Conservation (phyloP, 2,888 invertebrate genomes). For the Synergus japonicus region DNA sequence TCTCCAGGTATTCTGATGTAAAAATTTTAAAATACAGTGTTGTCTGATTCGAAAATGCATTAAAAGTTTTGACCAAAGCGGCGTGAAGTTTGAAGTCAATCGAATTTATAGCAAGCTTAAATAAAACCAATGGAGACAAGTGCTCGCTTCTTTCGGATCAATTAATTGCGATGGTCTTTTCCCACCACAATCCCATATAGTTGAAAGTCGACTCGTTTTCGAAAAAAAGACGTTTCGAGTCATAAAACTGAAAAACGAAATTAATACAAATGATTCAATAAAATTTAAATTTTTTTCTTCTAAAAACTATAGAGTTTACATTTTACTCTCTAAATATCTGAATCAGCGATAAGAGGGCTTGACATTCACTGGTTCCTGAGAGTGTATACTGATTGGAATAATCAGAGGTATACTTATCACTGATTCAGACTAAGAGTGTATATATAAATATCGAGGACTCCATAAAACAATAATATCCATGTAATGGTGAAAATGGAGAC, state of each 20-base stretch:
- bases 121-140: neutral
- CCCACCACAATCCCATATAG: no score
- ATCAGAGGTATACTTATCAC: neutral
- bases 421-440: no score
- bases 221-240: neutral
- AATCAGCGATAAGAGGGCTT: no score
- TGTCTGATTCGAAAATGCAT: neutral
- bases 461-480: neutral
- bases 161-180: neutral
- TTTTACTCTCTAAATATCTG: no score
- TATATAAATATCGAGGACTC: neutral
- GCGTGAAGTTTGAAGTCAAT: neutral
- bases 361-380: no score
- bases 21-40: constrained; percentile 5
- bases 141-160: neutral
- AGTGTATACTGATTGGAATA: no score
- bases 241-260: neutral
- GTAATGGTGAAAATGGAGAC: no score
- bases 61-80: neutral
- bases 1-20: constrained; percentile 15
- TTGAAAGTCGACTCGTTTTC: no score
- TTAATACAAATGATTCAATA: neutral
- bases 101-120: neutral
- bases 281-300: no score
- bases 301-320: no score